phyloP scores from a whole-genome alignment of 2,888 invertebrate species.

The Tachystola acroxantha region DNA sequence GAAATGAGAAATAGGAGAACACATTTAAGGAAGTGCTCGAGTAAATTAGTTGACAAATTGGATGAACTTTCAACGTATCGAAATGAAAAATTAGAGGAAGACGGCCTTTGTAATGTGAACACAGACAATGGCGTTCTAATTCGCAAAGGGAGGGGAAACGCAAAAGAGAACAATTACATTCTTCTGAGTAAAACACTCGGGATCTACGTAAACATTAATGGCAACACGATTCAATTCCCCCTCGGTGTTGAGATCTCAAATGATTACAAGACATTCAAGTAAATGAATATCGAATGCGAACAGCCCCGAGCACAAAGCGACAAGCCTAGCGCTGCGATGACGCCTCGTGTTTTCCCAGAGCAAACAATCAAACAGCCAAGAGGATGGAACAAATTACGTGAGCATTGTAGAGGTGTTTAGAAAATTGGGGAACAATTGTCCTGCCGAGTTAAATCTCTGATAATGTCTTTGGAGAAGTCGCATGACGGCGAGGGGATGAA shows the following conservation, averaged over 20 bases:
- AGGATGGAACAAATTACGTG: slow-evolving; percentile 66
- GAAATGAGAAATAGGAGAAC: slow-evolving; percentile 33
- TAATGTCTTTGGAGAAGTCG: slow-evolving; percentile 62
- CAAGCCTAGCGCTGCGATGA: slow-evolving; percentile 43
- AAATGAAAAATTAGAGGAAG: slow-evolving; percentile 10
- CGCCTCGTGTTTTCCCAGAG: slow-evolving; percentile 54
- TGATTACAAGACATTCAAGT: slow-evolving; percentile 54
- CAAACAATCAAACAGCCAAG: slow-evolving; percentile 62
- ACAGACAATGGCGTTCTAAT: slow-evolving; percentile 14
- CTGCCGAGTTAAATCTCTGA: slow-evolving; percentile 66
- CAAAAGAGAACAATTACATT: slow-evolving; percentile 27
- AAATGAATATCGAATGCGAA: slow-evolving; percentile 64
- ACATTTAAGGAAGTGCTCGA: slow-evolving; percentile 23
- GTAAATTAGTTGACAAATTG: slow-evolving; percentile 33
- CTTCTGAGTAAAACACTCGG: slow-evolving; percentile 24
- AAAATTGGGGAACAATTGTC: slow-evolving; percentile 72
- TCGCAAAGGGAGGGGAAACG: slow-evolving; percentile 9
- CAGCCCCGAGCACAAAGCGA: slow-evolving; percentile 46
- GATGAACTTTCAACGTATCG: slow-evolving; percentile 9
- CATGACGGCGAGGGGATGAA: slow-evolving; percentile 58
- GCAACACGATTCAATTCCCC: slow-evolving; percentile 45
- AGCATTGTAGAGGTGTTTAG: slow-evolving; percentile 69
- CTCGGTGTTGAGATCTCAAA: slow-evolving; percentile 43
- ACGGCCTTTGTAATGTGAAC: slow-evolving; percentile 13
- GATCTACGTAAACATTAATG: slow-evolving; percentile 41